Evolutionary conservation across 1,140 invertebrate species (phyloP).

Genomic region (Cydia strobilella): DNA sequence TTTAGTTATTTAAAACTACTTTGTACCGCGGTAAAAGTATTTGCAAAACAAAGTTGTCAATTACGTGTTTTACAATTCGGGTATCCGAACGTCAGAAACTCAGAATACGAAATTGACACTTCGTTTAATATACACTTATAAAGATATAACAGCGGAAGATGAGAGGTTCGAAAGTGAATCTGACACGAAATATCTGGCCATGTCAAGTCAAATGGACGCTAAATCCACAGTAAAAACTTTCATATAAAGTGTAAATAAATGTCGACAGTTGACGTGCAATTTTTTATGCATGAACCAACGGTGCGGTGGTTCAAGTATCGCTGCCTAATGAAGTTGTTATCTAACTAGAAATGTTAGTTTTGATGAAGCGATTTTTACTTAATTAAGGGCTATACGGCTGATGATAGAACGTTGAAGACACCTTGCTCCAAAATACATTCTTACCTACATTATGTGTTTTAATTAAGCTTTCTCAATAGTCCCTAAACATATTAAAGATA

Average conservation of each 20-base stretch:
- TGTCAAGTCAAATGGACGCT: slow-evolving; percentile 13
- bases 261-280: slow-evolving; percentile 24
- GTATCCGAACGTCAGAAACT: background rate
- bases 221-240: slow-evolving; percentile 5
- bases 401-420: background rate
- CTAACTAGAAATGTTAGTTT: background rate
- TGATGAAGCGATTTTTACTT: background rate
- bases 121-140: background rate
- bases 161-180: slow-evolving; percentile 22
- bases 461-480: background rate
- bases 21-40: background rate
- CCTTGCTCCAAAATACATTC: background rate
- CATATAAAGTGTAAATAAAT: slow-evolving; percentile 16
- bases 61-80: background rate
- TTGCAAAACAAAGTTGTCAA: background rate
- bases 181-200: slow-evolving; percentile 24
- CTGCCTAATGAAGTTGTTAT: slow-evolving; percentile 4
- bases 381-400: background rate
- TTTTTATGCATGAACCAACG: background rate
- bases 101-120: background rate
- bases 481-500: no score
- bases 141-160: slow-evolving; percentile 13
- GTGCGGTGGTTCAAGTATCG: background rate
- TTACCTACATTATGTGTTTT: background rate
- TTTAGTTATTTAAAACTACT: background rate